Percentiles rank a stretch among this genome's conserved stretches.
Evolutionary conservation across 2,113 vertebrate genomes (phyloP).

Genomic region (Crotalus helleri): DNA sequence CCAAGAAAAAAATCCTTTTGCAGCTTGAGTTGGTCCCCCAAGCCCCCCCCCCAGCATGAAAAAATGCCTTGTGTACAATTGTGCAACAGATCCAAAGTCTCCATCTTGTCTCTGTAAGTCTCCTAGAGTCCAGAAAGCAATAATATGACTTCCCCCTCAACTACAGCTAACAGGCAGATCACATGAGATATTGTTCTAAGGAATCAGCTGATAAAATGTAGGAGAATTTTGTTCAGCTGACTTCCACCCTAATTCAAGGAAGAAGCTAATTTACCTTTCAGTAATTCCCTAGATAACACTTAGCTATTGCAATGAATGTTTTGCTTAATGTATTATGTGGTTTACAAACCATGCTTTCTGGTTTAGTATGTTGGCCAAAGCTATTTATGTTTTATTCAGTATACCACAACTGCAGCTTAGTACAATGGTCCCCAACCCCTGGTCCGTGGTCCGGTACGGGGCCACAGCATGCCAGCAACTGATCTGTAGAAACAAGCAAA

Average conservation of each 20-base stretch:
- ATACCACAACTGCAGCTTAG: neutral
- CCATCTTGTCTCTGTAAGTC: neutral
- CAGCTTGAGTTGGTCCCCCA: slow-evolving; percentile 31
- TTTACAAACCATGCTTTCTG: neutral
- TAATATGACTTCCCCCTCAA: neutral
- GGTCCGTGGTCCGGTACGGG: too few species aligned
- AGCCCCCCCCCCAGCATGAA: neutral
- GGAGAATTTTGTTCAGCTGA: neutral
- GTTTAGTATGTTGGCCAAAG: neutral
- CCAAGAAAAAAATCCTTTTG: neutral
- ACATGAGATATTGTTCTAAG: neutral
- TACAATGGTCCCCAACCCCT: too few species aligned
- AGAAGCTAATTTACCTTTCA: neutral
- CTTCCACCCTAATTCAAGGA: neutral
- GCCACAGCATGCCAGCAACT: too few species aligned
- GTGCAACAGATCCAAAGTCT: slow-evolving; percentile 27
- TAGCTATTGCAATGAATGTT: neutral
- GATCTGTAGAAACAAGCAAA: too few species aligned
- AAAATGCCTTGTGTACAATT: slow-evolving; percentile 36
- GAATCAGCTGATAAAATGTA: too few species aligned
- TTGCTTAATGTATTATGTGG: neutral
- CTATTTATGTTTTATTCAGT: neutral
- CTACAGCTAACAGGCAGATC: neutral
- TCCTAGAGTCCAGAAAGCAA: neutral
- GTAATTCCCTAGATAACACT: neutral